Evolutionary conservation across 2,888 invertebrate genomes (phyloP).

Genomic region (Eilema sororculum): DNA sequence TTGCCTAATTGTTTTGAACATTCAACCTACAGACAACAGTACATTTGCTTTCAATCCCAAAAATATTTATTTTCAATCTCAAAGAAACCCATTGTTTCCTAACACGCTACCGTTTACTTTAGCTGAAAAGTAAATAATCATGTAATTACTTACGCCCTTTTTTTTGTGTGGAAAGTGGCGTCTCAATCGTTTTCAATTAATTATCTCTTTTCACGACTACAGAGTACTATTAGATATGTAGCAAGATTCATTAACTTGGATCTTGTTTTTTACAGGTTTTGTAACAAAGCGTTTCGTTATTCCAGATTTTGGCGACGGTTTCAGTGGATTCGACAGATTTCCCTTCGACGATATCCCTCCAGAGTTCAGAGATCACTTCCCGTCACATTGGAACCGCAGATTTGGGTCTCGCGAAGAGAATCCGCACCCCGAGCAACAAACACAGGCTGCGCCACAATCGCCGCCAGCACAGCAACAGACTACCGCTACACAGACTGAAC

Average conservation of each 20-base stretch:
- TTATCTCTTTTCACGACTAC: background rate
- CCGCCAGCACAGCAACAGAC: slow-evolving; percentile 66
- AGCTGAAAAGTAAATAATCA: background rate
- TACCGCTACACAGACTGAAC: slow-evolving; percentile 80
- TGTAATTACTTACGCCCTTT: background rate
- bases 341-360: slow-evolving; percentile 85
- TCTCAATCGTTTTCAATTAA: background rate
- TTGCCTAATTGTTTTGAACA: no score
- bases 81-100: background rate
- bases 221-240: background rate
- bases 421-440: slow-evolving; percentile 53
- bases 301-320: slow-evolving; percentile 83
- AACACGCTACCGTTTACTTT: background rate
- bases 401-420: slow-evolving; percentile 73
- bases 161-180: background rate
- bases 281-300: slow-evolving; percentile 66
- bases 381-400: slow-evolving; percentile 78
- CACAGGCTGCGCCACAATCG: slow-evolving; percentile 54
- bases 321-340: slow-evolving; percentile 84
- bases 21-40: no score
- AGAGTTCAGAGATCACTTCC: slow-evolving; percentile 83
- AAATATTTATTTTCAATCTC: background rate
- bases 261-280: slow-evolving; percentile 56
- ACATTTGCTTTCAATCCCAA: no score
- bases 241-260: slow-evolving; percentile 34